Percentiles rank a stretch among this genome's conserved stretches.
These are phyloP conservation scores for Rostratula benghalensis DNA, from an alignment of 2,113 vertebrate genomes.

Conservation along the genomic window DNA sequence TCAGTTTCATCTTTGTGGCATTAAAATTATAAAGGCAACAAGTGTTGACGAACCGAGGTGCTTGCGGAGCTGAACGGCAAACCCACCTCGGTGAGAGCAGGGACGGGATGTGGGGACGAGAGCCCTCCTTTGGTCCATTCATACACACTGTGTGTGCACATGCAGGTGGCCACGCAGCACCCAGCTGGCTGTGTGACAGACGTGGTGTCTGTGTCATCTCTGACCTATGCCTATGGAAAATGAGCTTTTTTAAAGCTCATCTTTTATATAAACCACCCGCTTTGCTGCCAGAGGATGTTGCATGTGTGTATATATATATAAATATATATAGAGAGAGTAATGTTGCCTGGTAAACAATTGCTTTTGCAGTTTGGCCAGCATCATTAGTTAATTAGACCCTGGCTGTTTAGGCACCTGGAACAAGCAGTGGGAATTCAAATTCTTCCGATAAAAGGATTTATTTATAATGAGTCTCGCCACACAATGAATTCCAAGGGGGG, in stretches of 20 bases:
- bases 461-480: constrained; percentile 57
- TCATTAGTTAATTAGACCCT: constrained; percentile 65
- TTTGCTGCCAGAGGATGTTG: not conserved
- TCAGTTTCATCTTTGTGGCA: constrained; percentile 1
- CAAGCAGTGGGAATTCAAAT: constrained; percentile 50
- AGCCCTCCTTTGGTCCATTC: not conserved
- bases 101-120: not conserved
- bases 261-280: not conserved
- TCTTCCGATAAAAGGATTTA: constrained; percentile 67
- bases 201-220: not conserved
- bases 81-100: not conserved
- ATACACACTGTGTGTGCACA: not conserved
- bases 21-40: not conserved
- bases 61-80: not conserved
- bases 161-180: not conserved
- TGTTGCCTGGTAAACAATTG: constrained; percentile 5
- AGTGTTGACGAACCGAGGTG: not conserved
- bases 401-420: constrained; percentile 59
- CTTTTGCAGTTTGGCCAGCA: constrained; percentile 26
- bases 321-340: not conserved
- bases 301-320: not conserved
- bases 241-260: not conserved
- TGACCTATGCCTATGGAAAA: not conserved
- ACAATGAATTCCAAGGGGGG: constrained; percentile 37
- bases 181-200: not conserved